Evolutionary conservation across 2,797 vertebrate species (phyloP).

Genomic region (Helicolenus hilgendorfi): DNA sequence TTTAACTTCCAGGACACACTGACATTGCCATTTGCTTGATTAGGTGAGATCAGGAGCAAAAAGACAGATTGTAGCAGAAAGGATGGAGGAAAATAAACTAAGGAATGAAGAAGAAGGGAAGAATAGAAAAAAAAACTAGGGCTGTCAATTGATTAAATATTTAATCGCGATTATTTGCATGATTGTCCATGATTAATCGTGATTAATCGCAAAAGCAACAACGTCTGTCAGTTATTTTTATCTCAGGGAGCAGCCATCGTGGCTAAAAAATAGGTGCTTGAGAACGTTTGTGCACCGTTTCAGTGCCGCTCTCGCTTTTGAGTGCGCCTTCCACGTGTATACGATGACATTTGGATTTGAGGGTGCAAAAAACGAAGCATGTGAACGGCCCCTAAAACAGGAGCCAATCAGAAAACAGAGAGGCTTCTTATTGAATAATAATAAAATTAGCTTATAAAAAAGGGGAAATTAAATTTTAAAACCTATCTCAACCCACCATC

Average conservation of each 20-base stretch:
- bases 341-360: too few species aligned
- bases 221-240: too few species aligned
- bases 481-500: neutral
- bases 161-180: too few species aligned
- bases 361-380: neutral
- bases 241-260: too few species aligned
- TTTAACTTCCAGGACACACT: conserved; percentile 18
- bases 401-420: neutral
- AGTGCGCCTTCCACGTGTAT: too few species aligned
- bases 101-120: neutral
- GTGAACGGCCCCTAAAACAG: neutral
- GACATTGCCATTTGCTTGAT: conserved; percentile 20
- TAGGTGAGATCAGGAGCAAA: neutral
- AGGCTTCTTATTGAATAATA: neutral
- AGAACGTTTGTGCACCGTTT: too few species aligned
- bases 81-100: neutral
- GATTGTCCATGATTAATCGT: too few species aligned
- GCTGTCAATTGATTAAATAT: too few species aligned
- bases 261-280: too few species aligned
- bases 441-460: neutral
- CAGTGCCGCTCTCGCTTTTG: too few species aligned
- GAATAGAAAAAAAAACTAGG: neutral
- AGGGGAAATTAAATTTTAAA: neutral
- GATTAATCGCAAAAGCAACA: too few species aligned
- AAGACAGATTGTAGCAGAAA: neutral